phyloP scores from a whole-genome alignment of 2,113 vertebrate species.

The Galbula dea region DNA sequence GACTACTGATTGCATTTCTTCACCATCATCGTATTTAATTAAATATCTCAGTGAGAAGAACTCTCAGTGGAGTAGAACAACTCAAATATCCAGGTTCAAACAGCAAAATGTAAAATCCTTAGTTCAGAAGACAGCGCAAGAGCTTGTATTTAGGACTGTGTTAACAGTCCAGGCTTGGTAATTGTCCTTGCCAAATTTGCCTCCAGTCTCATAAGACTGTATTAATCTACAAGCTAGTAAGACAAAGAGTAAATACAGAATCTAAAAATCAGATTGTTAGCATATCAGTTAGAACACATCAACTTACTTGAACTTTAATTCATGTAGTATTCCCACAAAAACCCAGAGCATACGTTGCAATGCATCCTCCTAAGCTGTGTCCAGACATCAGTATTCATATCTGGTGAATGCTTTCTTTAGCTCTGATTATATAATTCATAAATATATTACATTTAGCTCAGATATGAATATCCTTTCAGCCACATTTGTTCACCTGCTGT shows the following conservation, averaged over 20 bases:
- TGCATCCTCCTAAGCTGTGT: neutral
- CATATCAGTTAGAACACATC: neutral
- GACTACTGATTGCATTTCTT: neutral
- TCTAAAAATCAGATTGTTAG: neutral
- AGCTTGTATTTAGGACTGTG: neutral
- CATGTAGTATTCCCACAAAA: neutral
- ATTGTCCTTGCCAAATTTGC: neutral
- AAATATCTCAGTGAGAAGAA: neutral
- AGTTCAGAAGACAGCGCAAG: neutral
- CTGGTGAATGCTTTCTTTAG: neutral
- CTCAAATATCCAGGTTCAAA: neutral
- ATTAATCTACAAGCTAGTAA: neutral
- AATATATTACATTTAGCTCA: too few relatives aligned
- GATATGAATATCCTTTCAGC: neutral
- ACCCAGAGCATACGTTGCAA: neutral
- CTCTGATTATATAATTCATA: neutral
- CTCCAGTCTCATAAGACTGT: neutral
- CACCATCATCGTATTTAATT: neutral
- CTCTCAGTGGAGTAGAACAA: neutral
- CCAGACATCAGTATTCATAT: neutral
- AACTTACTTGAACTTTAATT: neutral
- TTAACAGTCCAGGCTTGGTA: neutral
- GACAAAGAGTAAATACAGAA: neutral
- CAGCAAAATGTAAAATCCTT: neutral
- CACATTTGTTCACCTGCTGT: neutral